These are phyloP conservation scores for Stercorarius parasiticus DNA, from an alignment of 2,113 vertebrate genomes.

Conservation along the genomic window DNA sequence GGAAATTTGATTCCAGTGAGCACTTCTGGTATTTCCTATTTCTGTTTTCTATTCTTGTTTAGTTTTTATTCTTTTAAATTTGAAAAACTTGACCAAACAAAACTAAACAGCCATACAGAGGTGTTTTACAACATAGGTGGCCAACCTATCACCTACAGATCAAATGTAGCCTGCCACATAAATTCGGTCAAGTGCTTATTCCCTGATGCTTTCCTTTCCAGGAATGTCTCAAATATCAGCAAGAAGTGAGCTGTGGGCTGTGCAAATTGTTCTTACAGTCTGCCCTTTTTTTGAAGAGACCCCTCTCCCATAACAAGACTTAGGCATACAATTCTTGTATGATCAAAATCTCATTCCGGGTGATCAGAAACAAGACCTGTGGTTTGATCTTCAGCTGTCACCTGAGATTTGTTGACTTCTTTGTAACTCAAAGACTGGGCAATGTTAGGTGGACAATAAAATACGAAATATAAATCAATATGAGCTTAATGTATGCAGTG, in stretches of 20 bases:
- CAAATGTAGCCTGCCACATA: conserved; percentile 16
- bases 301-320: background rate
- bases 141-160: conserved; percentile 50
- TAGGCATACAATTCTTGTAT: background rate
- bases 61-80: conserved; percentile 54
- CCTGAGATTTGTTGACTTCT: background rate
- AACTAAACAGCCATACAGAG: conserved; percentile 10
- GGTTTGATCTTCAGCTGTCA: background rate
- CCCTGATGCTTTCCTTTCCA: conserved; percentile 6
- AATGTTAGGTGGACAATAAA: background rate
- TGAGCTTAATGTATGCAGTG: background rate
- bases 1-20: conserved; percentile 53
- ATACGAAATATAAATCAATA: background rate
- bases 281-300: background rate
- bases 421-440: background rate
- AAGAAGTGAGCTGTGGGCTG: background rate
- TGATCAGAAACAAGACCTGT: background rate
- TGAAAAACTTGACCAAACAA: conserved; percentile 52
- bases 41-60: conserved; percentile 64
- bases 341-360: background rate
- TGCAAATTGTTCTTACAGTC: background rate
- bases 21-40: conserved; percentile 64
- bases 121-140: conserved; percentile 57
- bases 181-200: conserved; percentile 32
- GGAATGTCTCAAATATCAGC: background rate